Evolutionary conservation across 2,888 invertebrate genomes (phyloP).

Genomic region (Pyralis farinalis): DNA sequence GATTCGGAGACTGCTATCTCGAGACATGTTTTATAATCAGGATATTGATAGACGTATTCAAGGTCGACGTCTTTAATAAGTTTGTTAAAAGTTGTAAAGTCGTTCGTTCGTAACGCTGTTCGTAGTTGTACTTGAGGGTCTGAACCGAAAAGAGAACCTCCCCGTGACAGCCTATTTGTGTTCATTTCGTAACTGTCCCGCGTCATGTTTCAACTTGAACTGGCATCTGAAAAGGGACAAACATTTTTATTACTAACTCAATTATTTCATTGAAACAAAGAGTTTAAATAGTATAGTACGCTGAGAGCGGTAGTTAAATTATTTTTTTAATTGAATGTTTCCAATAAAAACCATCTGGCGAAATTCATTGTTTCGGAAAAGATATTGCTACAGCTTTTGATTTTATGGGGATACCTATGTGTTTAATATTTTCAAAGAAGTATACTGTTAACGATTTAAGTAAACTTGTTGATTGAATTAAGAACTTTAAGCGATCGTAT

Average conservation of each 20-base stretch:
- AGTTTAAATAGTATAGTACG: conserved; percentile 43
- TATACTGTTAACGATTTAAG: conserved; percentile 31
- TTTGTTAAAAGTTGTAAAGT: conserved; percentile 72
- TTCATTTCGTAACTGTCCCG: conserved; percentile 75
- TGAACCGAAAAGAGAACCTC: conserved; percentile 64
- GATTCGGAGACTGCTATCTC: conserved; percentile 78
- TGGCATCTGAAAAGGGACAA: conserved; percentile 64
- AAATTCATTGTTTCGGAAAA: conserved; percentile 19
- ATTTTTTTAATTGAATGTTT: conserved; percentile 54
- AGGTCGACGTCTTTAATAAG: conserved; percentile 72
- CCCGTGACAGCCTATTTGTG: conserved; percentile 55
- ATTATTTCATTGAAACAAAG: conserved; percentile 54
- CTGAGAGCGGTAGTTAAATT: conserved; percentile 34
- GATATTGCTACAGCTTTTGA: not conserved
- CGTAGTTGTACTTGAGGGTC: conserved; percentile 74
- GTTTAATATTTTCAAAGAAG: conserved; percentile 10
- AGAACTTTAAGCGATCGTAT: conserved; percentile 43
- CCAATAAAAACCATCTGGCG: conserved; percentile 41
- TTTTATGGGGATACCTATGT: conserved; percentile 1
- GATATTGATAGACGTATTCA: conserved; percentile 77
- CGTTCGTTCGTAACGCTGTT: conserved; percentile 74
- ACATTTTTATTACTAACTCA: conserved; percentile 32
- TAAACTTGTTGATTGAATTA: conserved; percentile 46
- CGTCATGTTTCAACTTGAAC: conserved; percentile 61
- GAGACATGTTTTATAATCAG: conserved; percentile 81